Base-by-base conservation (phyloP, 2,113 vertebrate species). In the Nasalis larvatus region DNA sequence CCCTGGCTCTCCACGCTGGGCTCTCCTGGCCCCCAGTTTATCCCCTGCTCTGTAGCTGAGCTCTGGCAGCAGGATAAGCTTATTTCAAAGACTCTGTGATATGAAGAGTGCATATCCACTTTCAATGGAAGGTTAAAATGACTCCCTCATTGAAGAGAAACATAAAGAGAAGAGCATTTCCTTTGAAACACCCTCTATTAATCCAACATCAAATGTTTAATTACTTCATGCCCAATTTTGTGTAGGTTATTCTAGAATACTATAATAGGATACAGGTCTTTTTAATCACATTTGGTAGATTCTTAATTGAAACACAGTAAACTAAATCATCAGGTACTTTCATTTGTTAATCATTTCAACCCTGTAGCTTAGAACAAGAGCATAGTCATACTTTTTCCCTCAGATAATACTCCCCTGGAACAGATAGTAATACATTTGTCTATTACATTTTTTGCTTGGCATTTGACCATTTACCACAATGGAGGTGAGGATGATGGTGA, bases 251-350 rank as follows among this genome's bases (percentile, higher is more conserved):
- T 85, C 81, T 49, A 94, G 77, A 95, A 45, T 76, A 77, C 45
- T 73, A 8, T 76, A 32, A 60, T 21, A 56, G 9, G 32, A 25
- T 88, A 25, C 8, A 32, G 17, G 27, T 32, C 12, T 95, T 83
- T 94, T 83, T 49, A 83, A 88, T 82, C 49, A 40, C 63, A 92
- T 58, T 81, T 91, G 49, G 25, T 58, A 60, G 47, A 94, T 42
- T 97, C 63, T 69, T 87, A 94, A 87, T 76, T 92, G 63, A 95
- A 95, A 94, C 16, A 92, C 73, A 89, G 83, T 42, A 90, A 85
- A 92, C 30, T 32, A 80, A 92, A 68, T 74, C 40, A 35, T 35
- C 35, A 63, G 32, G 32, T n/a, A 68, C 77, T 54, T 91, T 47
- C 37, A 74, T 54, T 86, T 78, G 27, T 68, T 74, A 52, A 86